Conservation (phyloP, 2,113 vertebrate genomes). For the Aepyceros melampus region DNA sequence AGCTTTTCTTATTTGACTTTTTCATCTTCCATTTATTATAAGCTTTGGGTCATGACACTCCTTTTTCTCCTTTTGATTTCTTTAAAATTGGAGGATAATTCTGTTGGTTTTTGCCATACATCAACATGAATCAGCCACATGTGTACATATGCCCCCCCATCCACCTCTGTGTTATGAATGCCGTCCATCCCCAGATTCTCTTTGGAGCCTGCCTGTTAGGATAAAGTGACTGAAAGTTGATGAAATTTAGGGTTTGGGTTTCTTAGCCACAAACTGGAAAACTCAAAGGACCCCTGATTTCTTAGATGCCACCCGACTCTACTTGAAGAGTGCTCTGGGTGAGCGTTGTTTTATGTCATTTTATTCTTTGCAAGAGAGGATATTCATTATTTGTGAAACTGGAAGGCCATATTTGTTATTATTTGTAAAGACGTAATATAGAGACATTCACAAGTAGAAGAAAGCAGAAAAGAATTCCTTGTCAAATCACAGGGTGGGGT, state of each 20-base stretch:
- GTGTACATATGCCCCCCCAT: neutral
- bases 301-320: neutral
- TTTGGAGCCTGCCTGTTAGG: neutral
- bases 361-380: neutral
- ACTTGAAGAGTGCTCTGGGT: neutral
- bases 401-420: neutral
- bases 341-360: neutral
- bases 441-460: neutral
- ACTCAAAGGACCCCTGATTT: neutral
- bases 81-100: neutral
- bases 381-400: neutral
- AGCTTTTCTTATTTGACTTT: neutral
- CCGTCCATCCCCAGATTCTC: neutral
- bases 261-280: neutral
- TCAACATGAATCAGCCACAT: neutral
- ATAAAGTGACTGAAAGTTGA: neutral
- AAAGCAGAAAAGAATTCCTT: neutral
- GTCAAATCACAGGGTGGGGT: neutral
- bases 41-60: neutral
- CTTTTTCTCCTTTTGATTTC: neutral
- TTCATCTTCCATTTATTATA: neutral
- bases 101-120: neutral
- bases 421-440: neutral
- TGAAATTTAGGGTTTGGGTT: neutral
- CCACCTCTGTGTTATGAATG: neutral